Conservation (phyloP, 2,113 vertebrate species). For the Varanus salvator region DNA sequence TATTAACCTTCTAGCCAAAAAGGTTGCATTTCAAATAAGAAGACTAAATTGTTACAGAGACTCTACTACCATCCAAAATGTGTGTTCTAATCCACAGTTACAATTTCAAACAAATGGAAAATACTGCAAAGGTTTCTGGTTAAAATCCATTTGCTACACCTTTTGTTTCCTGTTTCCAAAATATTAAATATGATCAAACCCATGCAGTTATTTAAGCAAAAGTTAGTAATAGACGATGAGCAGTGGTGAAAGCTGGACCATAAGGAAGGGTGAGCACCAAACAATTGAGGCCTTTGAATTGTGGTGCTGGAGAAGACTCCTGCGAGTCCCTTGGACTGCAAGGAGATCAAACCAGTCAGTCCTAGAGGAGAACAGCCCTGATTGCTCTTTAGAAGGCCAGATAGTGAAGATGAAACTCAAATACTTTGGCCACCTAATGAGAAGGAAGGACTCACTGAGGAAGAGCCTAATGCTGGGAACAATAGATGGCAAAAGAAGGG, state of each 20-base stretch:
- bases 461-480: too few species aligned
- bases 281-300: too few species aligned
- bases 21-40: slow-evolving; percentile 60
- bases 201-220: slow-evolving; percentile 25
- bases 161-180: slow-evolving; percentile 29
- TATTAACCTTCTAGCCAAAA: slow-evolving; percentile 49
- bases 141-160: slow-evolving; percentile 58
- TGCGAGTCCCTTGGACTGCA: too few species aligned
- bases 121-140: slow-evolving; percentile 47
- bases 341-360: too few species aligned
- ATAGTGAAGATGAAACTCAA: too few species aligned
- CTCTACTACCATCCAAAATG: slow-evolving; percentile 41
- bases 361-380: too few species aligned
- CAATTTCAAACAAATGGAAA: slow-evolving; percentile 60
- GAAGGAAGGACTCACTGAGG: too few species aligned
- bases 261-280: too few species aligned
- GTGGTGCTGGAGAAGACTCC: too few species aligned
- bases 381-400: too few species aligned
- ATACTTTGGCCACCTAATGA: too few species aligned
- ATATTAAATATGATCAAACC: slow-evolving; percentile 33
- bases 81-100: slow-evolving; percentile 47
- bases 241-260: not conserved
- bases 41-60: slow-evolving; percentile 60
- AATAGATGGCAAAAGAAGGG: too few species aligned
- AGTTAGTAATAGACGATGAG: slow-evolving; percentile 6